These are phyloP conservation scores for Dendrolimus punctatus DNA, from an alignment of 1,140 invertebrate genomes.

Conservation along the genomic window DNA sequence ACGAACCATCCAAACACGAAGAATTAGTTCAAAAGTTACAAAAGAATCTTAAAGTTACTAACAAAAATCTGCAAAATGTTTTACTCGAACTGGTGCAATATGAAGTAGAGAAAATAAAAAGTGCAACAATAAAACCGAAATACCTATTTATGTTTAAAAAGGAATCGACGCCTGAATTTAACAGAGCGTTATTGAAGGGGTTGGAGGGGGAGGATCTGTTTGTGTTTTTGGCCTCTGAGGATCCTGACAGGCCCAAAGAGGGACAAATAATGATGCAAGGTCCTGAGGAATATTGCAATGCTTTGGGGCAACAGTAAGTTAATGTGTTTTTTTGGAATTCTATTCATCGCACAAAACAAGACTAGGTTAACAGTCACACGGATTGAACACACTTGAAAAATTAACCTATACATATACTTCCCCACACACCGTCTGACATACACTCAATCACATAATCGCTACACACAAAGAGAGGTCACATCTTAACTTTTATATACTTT, in stretches of 20 bases:
- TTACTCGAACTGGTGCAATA: conserved; percentile 78
- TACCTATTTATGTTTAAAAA: conserved; percentile 77
- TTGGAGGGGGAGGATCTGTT: conserved; percentile 73
- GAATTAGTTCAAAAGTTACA: conserved; percentile 82
- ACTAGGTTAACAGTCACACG: too few species aligned
- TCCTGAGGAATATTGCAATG: conserved; percentile 44
- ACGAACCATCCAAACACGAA: conserved; percentile 77
- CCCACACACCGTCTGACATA: too few species aligned
- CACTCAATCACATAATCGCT: too few species aligned
- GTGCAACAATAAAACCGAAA: conserved; percentile 63
- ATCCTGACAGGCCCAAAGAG: conserved; percentile 78
- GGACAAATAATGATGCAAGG: conserved; percentile 77
- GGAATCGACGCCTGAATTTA: conserved; percentile 83
- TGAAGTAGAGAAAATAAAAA: conserved; percentile 76
- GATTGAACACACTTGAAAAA: too few species aligned
- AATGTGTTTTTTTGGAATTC: neutral
- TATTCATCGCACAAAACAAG: too few species aligned
- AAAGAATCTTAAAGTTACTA: conserved; percentile 75
- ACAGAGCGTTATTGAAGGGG: conserved; percentile 76
- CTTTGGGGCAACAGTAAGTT: conserved; percentile 46
- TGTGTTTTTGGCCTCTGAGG: conserved; percentile 79
- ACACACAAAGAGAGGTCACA: too few species aligned
- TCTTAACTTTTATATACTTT: too few species aligned
- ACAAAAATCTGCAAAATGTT: conserved; percentile 76
- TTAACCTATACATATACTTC: too few species aligned